Evolutionary conservation across 2,113 vertebrate genomes (phyloP).

Genomic region (Lanius ludovicianus): DNA sequence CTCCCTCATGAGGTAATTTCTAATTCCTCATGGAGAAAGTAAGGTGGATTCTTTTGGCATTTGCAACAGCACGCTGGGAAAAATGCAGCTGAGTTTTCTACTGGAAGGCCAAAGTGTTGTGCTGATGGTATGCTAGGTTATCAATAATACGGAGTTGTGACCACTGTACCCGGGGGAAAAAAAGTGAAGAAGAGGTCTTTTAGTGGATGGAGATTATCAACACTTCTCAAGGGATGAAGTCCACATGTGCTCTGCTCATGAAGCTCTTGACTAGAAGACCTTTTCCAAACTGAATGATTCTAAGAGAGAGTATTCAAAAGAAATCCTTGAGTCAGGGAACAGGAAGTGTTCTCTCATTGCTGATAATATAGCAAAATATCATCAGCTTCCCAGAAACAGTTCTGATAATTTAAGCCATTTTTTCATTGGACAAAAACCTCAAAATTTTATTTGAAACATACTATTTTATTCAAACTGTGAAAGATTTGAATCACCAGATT

Average conservation of each 20-base stretch:
- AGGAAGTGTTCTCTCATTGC: not conserved
- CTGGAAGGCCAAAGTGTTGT: not conserved
- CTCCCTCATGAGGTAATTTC: constrained; percentile 2
- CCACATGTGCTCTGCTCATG: rapidly evolving
- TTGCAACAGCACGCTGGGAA: not conserved
- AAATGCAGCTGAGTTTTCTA: not conserved
- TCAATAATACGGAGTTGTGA: not conserved
- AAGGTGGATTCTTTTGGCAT: constrained; percentile 3
- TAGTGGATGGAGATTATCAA: not conserved
- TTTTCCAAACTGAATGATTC: not conserved
- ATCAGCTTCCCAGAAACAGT: not conserved
- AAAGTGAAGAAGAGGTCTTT: not conserved
- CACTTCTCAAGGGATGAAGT: not conserved
- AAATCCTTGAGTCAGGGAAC: not conserved
- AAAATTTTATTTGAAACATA: not conserved
- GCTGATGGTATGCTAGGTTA: not conserved
- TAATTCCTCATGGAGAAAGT: not conserved
- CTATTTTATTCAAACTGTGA: not conserved
- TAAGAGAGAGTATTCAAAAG: not conserved
- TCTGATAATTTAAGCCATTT: not conserved
- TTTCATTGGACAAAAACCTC: not conserved
- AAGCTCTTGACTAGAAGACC: not conserved
- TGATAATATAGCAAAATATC: not conserved
- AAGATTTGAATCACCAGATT: not conserved
- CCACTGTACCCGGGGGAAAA: not conserved